A percentile compares a stretch with the other conserved stretches of the same genome.
Evolutionary conservation across 2,113 vertebrate genomes (phyloP).

Genomic region (Strix uralensis): DNA sequence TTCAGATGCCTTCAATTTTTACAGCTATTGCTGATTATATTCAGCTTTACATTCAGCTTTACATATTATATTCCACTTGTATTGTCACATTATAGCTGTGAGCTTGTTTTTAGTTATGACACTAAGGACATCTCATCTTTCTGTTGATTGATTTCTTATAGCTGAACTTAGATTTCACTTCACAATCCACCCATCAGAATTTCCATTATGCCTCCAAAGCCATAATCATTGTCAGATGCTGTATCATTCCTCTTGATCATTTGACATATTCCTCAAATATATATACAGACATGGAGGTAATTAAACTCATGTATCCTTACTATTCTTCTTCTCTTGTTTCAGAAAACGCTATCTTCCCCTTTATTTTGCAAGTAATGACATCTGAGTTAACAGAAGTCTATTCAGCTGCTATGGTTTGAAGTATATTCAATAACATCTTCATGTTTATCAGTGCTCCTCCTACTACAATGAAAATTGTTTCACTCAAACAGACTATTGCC

Average conservation of each 20-base stretch:
- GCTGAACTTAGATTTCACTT: not conserved
- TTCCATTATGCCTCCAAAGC: constrained; percentile 17
- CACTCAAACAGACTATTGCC: not conserved
- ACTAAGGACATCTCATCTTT: not conserved
- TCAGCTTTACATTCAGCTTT: not conserved
- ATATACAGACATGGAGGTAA: constrained; percentile 39
- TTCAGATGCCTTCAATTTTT: not conserved
- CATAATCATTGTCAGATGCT: constrained; percentile 41
- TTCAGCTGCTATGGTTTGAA: not conserved
- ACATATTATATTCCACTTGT: not conserved
- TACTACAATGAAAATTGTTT: not conserved
- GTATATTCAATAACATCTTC: not conserved
- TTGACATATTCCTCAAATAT: constrained; percentile 30
- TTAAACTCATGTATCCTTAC: constrained; percentile 44
- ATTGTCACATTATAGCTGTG: not conserved
- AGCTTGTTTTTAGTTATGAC: not conserved
- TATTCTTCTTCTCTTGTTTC: constrained; percentile 38
- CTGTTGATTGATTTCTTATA: not conserved
- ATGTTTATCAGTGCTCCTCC: not conserved
- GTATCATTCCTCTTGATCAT: constrained; percentile 15
- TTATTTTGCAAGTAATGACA: not conserved
- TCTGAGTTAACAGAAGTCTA: not conserved
- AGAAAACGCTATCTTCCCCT: not conserved
- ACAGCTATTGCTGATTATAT: not conserved
- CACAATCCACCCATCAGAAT: not conserved